phyloP scores from a whole-genome alignment of 1,140 invertebrate genomes.

The Papilio polytes region DNA sequence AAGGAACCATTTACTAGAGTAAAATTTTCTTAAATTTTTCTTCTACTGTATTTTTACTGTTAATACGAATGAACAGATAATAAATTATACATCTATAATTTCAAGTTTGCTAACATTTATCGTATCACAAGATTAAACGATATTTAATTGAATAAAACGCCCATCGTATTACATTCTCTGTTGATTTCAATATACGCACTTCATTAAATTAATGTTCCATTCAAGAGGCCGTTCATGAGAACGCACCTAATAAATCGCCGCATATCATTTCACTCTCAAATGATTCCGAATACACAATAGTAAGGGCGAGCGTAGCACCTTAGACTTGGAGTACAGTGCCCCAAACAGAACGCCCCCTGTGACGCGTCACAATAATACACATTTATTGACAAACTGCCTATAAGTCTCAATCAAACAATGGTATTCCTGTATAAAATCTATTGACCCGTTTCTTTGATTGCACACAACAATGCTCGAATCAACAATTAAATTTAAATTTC shows the following conservation, averaged over 20 bases:
- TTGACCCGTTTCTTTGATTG: conserved; percentile 81
- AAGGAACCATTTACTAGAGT: not conserved
- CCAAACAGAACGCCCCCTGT: conserved; percentile 58
- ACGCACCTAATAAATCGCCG: conserved; percentile 73
- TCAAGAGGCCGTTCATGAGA: conserved; percentile 61
- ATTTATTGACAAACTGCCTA: conserved; percentile 80
- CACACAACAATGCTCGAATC: conserved; percentile 64
- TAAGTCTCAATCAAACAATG: conserved; percentile 78
- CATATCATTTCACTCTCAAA: conserved; percentile 79
- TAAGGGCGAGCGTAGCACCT: conserved; percentile 60
- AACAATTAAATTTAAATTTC: conserved; percentile 78
- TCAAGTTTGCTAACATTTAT: not conserved
- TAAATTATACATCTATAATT: not conserved
- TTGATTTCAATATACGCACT: conserved; percentile 28
- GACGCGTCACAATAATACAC: conserved; percentile 53
- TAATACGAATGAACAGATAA: not conserved
- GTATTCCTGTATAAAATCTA: conserved; percentile 66
- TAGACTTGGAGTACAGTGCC: conserved; percentile 54
- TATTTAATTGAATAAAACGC: conserved; percentile 16
- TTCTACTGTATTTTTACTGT: too few relatives aligned
- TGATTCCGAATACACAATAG: conserved; percentile 62
- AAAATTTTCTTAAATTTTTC: too few relatives aligned
- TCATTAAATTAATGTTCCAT: conserved; percentile 40
- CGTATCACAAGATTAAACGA: not conserved
- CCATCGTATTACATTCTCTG: not conserved